A percentile compares a stretch with the other conserved stretches of the same genome.
Conservation (phyloP, 2,797 vertebrate species). For the Sebastes oblongus region DNA sequence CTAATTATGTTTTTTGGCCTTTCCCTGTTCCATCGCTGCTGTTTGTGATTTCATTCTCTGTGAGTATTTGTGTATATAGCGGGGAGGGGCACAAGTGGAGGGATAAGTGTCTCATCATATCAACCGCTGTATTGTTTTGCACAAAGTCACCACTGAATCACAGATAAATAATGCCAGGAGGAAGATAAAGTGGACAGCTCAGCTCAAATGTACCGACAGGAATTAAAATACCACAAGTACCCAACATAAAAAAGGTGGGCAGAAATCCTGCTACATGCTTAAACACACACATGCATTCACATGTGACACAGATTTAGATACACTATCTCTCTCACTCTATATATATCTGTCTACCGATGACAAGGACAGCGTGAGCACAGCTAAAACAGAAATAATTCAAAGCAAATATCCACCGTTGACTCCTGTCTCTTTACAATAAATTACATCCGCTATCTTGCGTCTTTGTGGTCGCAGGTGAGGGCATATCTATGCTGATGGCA, state of each 20-base stretch:
- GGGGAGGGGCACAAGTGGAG: constrained; percentile 17
- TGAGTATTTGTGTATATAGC: constrained; percentile 14
- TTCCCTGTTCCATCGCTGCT: not conserved
- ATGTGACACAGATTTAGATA: not conserved
- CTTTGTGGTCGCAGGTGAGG: constrained; percentile 15
- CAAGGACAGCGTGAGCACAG: not conserved
- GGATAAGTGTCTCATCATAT: constrained; percentile 46
- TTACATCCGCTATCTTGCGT: constrained; percentile 5
- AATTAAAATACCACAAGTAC: constrained; percentile 24
- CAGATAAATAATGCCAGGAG: constrained; percentile 43
- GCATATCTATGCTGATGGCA: constrained; percentile 19
- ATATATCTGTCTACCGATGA: not conserved
- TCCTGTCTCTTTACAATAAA: constrained; percentile 34
- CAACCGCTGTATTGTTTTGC: constrained; percentile 35
- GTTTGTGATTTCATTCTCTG: constrained; percentile 38
- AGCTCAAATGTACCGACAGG: constrained; percentile 40
- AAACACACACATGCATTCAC: not conserved
- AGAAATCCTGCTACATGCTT: constrained; percentile 14
- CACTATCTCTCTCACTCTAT: not conserved
- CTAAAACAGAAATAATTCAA: constrained; percentile 14
- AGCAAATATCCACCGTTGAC: constrained; percentile 16
- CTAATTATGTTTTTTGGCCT: constrained; percentile 39
- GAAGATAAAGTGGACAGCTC: constrained; percentile 54
- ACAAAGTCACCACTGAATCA: constrained; percentile 47
- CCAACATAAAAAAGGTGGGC: constrained; percentile 15